These are phyloP conservation scores for Chelmon rostratus DNA, from an alignment of 2,797 vertebrate genomes.

Conservation along the genomic window DNA sequence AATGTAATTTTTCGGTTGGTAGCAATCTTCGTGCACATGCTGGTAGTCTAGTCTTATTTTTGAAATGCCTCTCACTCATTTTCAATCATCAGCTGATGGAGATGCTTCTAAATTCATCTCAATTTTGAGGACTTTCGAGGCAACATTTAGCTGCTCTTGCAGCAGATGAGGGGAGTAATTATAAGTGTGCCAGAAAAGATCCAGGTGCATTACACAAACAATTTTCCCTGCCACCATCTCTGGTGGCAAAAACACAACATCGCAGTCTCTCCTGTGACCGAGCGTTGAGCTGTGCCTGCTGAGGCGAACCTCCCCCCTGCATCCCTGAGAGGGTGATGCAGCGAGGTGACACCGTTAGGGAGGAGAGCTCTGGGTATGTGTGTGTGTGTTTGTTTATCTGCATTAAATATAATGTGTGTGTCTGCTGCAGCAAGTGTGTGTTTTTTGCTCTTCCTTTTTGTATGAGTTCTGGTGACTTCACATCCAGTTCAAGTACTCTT, in stretches of 20 bases:
- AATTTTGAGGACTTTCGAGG: conserved; percentile 61
- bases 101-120: conserved; percentile 36
- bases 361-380: conserved; percentile 69
- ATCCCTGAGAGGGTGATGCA: conserved; percentile 83
- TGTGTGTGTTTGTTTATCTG: conserved; percentile 52
- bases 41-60: conserved; percentile 10
- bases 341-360: conserved; percentile 83
- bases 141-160: conserved; percentile 70
- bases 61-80: conserved; percentile 39
- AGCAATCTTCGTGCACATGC: background rate
- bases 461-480: conserved; percentile 61
- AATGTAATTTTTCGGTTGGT: background rate
- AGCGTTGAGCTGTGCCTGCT: conserved; percentile 73
- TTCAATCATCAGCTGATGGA: conserved; percentile 39
- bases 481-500: conserved; percentile 62
- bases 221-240: conserved; percentile 71
- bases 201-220: conserved; percentile 79
- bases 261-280: conserved; percentile 71
- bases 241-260: conserved; percentile 78
- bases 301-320: conserved; percentile 82
- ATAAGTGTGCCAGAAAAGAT: conserved; percentile 73
- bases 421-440: conserved; percentile 26
- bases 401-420: conserved; percentile 48
- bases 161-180: conserved; percentile 71
- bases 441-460: conserved; percentile 17